phyloP scores from a whole-genome alignment of 2,113 vertebrate genomes.

The Gorsachius goisagi region DNA sequence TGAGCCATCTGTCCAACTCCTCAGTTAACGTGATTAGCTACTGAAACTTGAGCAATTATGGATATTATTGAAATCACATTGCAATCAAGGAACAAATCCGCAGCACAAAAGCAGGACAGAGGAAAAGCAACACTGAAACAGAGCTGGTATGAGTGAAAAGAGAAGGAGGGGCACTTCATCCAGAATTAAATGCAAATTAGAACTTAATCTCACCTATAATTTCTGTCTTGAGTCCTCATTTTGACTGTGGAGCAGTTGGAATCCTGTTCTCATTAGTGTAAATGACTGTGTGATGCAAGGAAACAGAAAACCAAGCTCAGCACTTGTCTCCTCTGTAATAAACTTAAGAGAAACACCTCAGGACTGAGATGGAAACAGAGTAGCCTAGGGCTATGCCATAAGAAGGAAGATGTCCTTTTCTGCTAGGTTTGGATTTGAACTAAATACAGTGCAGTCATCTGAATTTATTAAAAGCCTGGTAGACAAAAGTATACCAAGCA shows the following conservation, averaged over 20 bases:
- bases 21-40: constrained; percentile 21
- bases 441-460: not conserved
- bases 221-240: not conserved
- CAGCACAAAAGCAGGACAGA: constrained; percentile 22
- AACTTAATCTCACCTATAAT: not conserved
- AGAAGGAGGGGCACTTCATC: not conserved
- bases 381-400: not conserved
- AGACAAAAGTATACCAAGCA: not conserved
- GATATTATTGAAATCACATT: constrained; percentile 7
- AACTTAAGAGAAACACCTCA: not conserved
- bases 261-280: not conserved
- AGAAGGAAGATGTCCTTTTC: not conserved
- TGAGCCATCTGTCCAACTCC: constrained; percentile 56
- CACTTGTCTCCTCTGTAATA: not conserved
- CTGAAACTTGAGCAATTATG: constrained; percentile 39
- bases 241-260: constrained; percentile 5
- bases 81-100: constrained; percentile 29
- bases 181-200: constrained; percentile 46
- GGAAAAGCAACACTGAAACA: constrained; percentile 7
- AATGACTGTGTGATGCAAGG: not conserved
- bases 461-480: not conserved
- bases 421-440: not conserved
- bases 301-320: constrained; percentile 6
- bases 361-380: not conserved
- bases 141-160: not conserved